Conservation (phyloP, 2,797 vertebrate genomes). For the Amniataba percoides region DNA sequence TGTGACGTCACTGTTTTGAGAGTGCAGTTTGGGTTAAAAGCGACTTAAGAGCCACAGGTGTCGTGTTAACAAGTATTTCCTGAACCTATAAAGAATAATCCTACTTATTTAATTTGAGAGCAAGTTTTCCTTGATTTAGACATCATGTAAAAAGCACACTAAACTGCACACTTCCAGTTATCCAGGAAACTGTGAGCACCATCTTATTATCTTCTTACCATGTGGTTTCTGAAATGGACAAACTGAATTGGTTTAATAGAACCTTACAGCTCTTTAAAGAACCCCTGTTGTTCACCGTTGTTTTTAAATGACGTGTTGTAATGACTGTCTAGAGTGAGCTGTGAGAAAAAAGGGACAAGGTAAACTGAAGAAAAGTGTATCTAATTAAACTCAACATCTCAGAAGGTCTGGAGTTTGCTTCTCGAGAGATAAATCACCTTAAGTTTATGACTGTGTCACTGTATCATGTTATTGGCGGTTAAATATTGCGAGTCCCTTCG, state of each 20-base stretch:
- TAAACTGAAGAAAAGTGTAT: conserved; percentile 9
- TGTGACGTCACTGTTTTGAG: no score
- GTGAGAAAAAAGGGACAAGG: conserved; percentile 4
- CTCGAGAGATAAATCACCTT: neutral
- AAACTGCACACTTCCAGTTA: no score
- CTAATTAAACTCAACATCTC: neutral
- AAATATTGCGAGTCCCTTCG: neutral
- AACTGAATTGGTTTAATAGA: neutral
- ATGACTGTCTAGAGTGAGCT: neutral
- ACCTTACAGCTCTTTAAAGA: neutral
- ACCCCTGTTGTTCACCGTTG: neutral
- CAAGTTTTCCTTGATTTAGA: no score
- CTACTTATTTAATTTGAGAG: no score
- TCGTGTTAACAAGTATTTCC: no score
- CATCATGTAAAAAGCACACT: no score
- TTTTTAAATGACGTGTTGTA: neutral
- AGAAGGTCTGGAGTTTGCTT: neutral
- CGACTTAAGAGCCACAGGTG: no score
- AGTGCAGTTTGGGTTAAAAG: no score
- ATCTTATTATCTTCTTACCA: no score
- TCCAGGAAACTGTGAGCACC: neutral
- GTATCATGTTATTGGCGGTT: neutral
- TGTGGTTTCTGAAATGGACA: neutral
- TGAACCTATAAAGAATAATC: no score
- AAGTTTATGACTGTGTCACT: neutral